Base-by-base conservation (phyloP, 2,797 vertebrate species). In the Protosalanx chinensis region DNA sequence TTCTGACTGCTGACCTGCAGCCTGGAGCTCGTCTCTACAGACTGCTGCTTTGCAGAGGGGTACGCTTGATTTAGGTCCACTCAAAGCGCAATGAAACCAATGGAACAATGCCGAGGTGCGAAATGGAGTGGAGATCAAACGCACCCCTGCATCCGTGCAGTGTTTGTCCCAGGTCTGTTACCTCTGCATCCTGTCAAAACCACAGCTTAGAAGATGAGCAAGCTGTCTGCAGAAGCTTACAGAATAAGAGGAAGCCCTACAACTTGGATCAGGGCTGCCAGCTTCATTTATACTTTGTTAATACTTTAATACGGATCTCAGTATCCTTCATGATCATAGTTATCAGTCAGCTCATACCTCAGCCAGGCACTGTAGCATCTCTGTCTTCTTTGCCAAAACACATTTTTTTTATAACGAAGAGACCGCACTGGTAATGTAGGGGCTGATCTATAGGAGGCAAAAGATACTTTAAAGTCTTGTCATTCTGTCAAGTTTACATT, bases 321-420 rank as follows among this genome's bases (percentile, higher is more conserved):
- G 15, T n/a, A 16, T 18, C 15, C 18, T 56, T 10, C 33, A 13
- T 59, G 75, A 76, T 73, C 81, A 82, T 64, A 81, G 59, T 33
- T 64, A 49, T 74, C 72, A 64, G 64, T 78, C 87, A 72, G 81
- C 51, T 76, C 79, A 76, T 67, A 81, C 72, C 74, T 71, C 20
- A 58, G 74, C 79, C 81, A 78, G 74, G 70, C 74, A 79, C 76
- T 78, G 63, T 63, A 76, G 75, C 71, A 85, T 79, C 81, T 77
- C 63, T 59, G 63, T 32, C 72, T 75, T 79, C 76, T 76, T 66
- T 68, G 75, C 78, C 77, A 69, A 57, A 76, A 81, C 65, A 74
- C 70, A 58, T 46, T 66, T 85, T 87, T 90, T 85, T 68, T 87
- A 89, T 62, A 72, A 73, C 75, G 82, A 76, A 66, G 23, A 37